Base-by-base conservation (phyloP, 2,888 invertebrate species). In the Thereva nobilitata region DNA sequence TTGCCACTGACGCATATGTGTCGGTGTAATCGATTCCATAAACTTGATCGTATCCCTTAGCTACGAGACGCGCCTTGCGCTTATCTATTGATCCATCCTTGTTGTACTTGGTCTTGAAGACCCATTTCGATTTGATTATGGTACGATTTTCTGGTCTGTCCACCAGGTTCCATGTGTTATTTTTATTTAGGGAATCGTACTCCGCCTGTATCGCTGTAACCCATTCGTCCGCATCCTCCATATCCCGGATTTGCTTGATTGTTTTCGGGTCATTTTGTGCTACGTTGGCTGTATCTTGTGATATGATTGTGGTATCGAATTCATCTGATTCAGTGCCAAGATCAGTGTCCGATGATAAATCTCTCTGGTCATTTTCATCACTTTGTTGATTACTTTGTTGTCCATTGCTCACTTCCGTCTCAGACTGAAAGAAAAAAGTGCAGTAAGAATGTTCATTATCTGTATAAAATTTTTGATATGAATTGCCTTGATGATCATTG, bases 31-130 rank as follows among this genome's bases (percentile, higher is more conserved):
- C 61, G 2, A 66, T 54, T 8, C 50, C 65, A 3, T 53, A 12
- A 42, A 12, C 56, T 45, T 66, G 68, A 4, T 44, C 42, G 40
- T 38, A 63, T 7, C 66, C 66, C 50, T 66, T 66, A 1, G 47
- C 47, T 6, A 68, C 66, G 5, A 56, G 40, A n/a, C 68, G 61
- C 1, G 45, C 45, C 2, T 45, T 45, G 9, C 45, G 9, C 2
- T 45, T 45, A n/a, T n/a, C 10, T 6, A 45, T 9, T 9, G 4
- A n/a, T 4, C 10, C 10, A n/a, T 45, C n/a, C 8, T 9, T 4
- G 5, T 45, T 10, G 10, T 9, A n/a, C 8, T 45, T 45, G 3
- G 5, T 45, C 4, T 9, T 10, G 5, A 45, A 45, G 4, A 45
- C 45, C 45, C 45, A 45, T 45, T 10, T 45, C 4, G n/a, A 45